phyloP scores from a whole-genome alignment of 1,140 invertebrate genomes.

The Drosophila trapezifrons region DNA sequence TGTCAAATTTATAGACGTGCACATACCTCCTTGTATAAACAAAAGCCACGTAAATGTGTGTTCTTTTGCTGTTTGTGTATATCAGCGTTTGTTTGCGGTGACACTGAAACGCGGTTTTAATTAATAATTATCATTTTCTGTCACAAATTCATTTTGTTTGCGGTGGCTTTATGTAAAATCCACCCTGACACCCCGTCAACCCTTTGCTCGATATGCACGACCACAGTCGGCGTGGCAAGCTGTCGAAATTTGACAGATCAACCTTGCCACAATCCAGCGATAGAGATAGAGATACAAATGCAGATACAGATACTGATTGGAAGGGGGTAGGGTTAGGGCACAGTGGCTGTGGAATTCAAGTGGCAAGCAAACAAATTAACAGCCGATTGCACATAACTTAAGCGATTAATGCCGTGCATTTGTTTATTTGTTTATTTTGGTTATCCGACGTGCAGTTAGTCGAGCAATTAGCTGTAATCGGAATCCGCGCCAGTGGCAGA shows the following conservation, averaged over 20 bases:
- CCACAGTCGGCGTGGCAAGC: slow-evolving; percentile 17
- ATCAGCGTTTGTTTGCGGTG: slow-evolving; percentile 44
- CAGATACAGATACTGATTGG: neutral
- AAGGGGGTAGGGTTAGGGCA: neutral
- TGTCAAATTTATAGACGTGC: neutral
- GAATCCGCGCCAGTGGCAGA: slow-evolving; percentile 31
- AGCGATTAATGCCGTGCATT: slow-evolving; percentile 34
- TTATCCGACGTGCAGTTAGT: slow-evolving; percentile 39
- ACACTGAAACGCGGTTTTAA: slow-evolving; percentile 70
- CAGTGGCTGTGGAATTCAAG: slow-evolving; percentile 23
- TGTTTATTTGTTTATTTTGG: slow-evolving; percentile 49
- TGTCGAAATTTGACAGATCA: slow-evolving; percentile 42
- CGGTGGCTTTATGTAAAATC: slow-evolving; percentile 28
- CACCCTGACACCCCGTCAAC: neutral
- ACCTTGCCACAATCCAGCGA: slow-evolving; percentile 38
- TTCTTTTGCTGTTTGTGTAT: slow-evolving; percentile 17
- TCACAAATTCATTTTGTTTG: slow-evolving; percentile 47
- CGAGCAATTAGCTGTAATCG: slow-evolving; percentile 45
- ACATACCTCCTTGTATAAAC: slow-evolving; percentile 6
- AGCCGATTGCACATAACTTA: slow-evolving; percentile 36
- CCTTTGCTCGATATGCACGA: slow-evolving; percentile 24
- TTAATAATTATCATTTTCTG: slow-evolving; percentile 69
- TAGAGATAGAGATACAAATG: neutral
- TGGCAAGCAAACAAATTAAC: slow-evolving; percentile 45
- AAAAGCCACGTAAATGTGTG: slow-evolving; percentile 7